Conservation (phyloP, 2,888 invertebrate genomes). For the Pristionchus arcanus region DNA sequence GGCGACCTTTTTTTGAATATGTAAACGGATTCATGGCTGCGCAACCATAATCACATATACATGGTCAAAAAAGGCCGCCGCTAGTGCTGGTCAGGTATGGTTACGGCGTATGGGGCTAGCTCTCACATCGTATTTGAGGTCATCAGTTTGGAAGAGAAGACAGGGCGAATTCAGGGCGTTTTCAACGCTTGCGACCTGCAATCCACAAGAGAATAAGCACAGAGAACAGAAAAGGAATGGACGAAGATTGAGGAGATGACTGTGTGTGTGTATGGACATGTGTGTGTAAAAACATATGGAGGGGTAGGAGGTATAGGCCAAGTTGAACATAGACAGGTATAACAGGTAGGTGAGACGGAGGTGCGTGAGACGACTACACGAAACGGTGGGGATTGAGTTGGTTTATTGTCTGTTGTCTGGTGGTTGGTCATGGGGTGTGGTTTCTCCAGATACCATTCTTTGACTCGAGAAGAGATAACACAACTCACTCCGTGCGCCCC, state of each 20-base stretch:
- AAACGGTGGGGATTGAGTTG: not conserved
- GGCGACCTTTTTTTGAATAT: too few relatives aligned
- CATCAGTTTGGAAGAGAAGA: slow-evolving; percentile 71
- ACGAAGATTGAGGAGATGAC: slow-evolving; percentile 24
- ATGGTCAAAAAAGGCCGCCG: too few relatives aligned
- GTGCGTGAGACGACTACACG: slow-evolving; percentile 32
- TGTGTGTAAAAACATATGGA: not conserved
- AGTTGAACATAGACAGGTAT: slow-evolving; percentile 57
- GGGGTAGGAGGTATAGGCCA: slow-evolving; percentile 15
- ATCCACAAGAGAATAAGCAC: not conserved
- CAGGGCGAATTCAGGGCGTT: slow-evolving; percentile 70
- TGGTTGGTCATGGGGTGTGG: slow-evolving; percentile 49
- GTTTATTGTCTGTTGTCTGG: slow-evolving; percentile 51
- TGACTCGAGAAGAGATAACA: slow-evolving; percentile 25
- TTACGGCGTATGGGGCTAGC: slow-evolving; percentile 25
- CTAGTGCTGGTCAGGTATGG: too few relatives aligned
- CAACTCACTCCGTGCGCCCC: slow-evolving; percentile 61
- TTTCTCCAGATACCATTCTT: slow-evolving; percentile 33
- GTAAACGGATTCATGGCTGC: too few relatives aligned
- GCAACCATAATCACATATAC: too few relatives aligned
- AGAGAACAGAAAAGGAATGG: not conserved
- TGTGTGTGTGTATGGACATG: slow-evolving; percentile 18
- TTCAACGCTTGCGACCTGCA: slow-evolving; percentile 62
- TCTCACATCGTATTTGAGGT: slow-evolving; percentile 74
- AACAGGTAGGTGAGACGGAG: not conserved